A percentile compares a stretch with the other conserved stretches of the same genome.
Evolutionary conservation across 1,140 invertebrate species (phyloP).

Genomic region (Pseudoatta argentina): DNA sequence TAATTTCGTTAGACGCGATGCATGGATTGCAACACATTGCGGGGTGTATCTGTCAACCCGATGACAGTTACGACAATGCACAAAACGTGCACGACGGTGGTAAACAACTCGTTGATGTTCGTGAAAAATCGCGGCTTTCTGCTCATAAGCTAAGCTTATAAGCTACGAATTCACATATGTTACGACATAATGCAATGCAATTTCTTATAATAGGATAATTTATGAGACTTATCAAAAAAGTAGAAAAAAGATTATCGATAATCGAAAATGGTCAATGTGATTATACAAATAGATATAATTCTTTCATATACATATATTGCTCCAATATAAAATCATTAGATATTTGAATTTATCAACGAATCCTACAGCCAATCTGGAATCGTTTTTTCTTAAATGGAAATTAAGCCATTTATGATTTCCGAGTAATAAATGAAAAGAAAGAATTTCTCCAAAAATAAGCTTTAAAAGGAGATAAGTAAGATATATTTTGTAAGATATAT

Average conservation of each 20-base stretch:
- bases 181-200: slow-evolving; percentile 5
- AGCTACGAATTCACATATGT: neutral
- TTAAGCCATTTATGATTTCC: neutral
- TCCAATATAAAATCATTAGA: neutral
- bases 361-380: neutral
- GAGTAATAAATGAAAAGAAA: slow-evolving; percentile 4
- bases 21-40: slow-evolving; percentile 55
- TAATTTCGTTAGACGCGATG: slow-evolving; percentile 54
- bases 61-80: slow-evolving; percentile 59
- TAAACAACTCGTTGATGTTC: slow-evolving; percentile 34
- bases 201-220: neutral
- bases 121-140: slow-evolving; percentile 57
- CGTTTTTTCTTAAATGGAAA: neutral
- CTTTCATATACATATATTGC: neutral
- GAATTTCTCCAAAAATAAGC: neutral
- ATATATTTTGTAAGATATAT: no score
- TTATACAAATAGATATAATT: neutral
- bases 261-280: neutral
- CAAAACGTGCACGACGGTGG: slow-evolving; percentile 22
- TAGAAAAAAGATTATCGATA: neutral
- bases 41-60: slow-evolving; percentile 18
- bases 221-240: neutral
- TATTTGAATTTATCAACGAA: neutral
- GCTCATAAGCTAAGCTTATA: neutral
- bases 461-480: neutral